Evolutionary conservation across 2,888 invertebrate genomes (phyloP).

Genomic region (Apodemia duryi): DNA sequence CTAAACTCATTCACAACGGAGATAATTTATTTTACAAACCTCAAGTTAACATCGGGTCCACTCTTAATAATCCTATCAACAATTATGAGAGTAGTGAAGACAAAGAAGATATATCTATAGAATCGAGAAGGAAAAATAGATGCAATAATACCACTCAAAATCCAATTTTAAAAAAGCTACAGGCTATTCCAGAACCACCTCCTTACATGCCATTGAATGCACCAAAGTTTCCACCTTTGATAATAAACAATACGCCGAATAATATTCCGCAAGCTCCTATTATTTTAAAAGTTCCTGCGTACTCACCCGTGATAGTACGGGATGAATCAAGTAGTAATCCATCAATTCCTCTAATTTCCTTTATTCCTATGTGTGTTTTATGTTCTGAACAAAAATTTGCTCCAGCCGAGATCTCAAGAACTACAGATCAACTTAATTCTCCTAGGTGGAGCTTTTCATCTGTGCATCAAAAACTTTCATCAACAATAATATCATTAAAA

Average conservation of each 20-base stretch:
- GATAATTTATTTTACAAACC: conserved; percentile 1
- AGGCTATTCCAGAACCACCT: conserved; percentile 31
- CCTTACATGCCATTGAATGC: conserved; percentile 15
- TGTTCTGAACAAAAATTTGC: not conserved
- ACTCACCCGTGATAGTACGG: too few species aligned
- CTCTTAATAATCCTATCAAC: not conserved
- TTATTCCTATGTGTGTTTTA: not conserved
- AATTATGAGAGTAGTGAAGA: not conserved
- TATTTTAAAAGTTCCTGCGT: not conserved
- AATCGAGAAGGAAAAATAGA: not conserved
- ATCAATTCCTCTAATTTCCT: too few species aligned
- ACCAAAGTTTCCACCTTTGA: conserved; percentile 2
- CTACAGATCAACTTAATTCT: not conserved
- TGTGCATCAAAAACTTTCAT: conserved; percentile 17
- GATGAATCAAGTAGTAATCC: too few species aligned
- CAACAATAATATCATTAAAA: conserved; percentile 18
- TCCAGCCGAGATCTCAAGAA: not conserved
- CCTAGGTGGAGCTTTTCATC: not conserved
- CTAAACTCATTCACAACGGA: not conserved
- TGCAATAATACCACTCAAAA: not conserved
- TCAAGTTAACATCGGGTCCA: not conserved
- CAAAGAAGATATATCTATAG: not conserved
- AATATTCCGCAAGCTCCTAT: not conserved
- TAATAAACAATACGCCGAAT: not conserved
- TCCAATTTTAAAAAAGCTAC: not conserved